phyloP scores from a whole-genome alignment of 2,113 vertebrate species.

The Takifugu bimaculatus region DNA sequence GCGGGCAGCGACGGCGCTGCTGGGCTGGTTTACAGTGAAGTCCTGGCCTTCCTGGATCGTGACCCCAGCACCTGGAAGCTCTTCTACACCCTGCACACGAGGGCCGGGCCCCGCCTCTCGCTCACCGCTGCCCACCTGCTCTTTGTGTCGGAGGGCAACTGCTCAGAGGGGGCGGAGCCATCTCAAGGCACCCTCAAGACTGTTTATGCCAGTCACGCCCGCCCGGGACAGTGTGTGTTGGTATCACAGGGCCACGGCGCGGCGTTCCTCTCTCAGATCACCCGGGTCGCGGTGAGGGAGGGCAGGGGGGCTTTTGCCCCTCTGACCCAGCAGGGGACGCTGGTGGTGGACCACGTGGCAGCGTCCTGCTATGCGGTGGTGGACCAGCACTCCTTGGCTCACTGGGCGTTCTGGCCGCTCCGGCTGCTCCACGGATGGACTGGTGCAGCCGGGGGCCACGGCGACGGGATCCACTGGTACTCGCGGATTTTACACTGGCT shows the following conservation, averaged over 20 bases:
- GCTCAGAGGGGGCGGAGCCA: slow-evolving; percentile 63
- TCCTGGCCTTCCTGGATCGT: slow-evolving; percentile 87
- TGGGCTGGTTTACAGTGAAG: slow-evolving; percentile 80
- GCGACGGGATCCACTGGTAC: slow-evolving; percentile 88
- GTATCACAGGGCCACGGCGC: slow-evolving; percentile 21
- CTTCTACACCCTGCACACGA: slow-evolving; percentile 83
- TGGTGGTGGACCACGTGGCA: slow-evolving; percentile 85
- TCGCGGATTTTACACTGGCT: slow-evolving; percentile 81
- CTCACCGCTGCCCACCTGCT: slow-evolving; percentile 88
- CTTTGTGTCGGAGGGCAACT: slow-evolving; percentile 78
- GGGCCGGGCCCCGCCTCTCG: slow-evolving; percentile 68
- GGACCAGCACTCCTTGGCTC: slow-evolving; percentile 81
- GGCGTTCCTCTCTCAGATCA: slow-evolving; percentile 72
- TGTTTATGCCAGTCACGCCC: slow-evolving; percentile 70
- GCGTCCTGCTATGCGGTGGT: slow-evolving; percentile 88
- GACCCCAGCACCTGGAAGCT: slow-evolving; percentile 64
- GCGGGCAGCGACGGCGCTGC: slow-evolving; percentile 62
- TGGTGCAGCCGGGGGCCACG: slow-evolving; percentile 53
- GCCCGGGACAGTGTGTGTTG: slow-evolving; percentile 65
- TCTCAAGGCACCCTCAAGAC: slow-evolving; percentile 64
- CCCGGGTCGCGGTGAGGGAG: slow-evolving; percentile 52
- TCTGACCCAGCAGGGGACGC: slow-evolving; percentile 81
- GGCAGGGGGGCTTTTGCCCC: slow-evolving; percentile 83
- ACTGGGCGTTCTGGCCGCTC: slow-evolving; percentile 85
- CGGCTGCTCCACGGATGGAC: slow-evolving; percentile 79